Evolutionary conservation across 2,113 vertebrate genomes (phyloP), one percentile per base, ranked within the genome.

Genomic region (Perca flavescens): DNA sequence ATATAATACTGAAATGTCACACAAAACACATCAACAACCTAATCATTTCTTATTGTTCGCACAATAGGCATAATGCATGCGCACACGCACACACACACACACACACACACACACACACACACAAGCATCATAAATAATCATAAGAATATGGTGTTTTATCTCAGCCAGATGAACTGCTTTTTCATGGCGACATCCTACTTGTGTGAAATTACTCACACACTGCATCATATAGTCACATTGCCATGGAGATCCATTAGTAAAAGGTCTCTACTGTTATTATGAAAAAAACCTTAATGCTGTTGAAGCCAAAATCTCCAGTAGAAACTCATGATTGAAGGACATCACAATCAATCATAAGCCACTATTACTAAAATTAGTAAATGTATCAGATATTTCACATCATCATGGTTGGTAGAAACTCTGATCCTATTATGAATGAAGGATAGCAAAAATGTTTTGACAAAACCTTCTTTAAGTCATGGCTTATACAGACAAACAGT

Each of bases 61-160:
- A 56, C 6, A 68, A 79, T 67, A 14, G 76, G 49, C 28, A 72
- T 77, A 69, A 64, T 74, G 67, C 36, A 65, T 43, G 50, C 57
- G 15, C 56, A 50, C 4, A 8, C n/a, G 69, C 53, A 78, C 47
- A 63, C 13, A 19, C 11, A 58, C 46, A 61, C 61, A 67, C 52
- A 61, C 25, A 57, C 12, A 78, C 22, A 53, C 43, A n/a, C 53
- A 12, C 62, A 52, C 50, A 22, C 62, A 69, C 62, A 50, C 62
- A 56, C 17, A 77, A 17, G 56, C 53, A 78, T 67, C 47, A 74
- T 88, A 67, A 86, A 88, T 81, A 89, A 67, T 74, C 62, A 89
- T 82, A 66, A 80, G 49, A 88, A 74, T 74, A 77, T 84, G 77
- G 77, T 64, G 80, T 75, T 79, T 79, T 62, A 79, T 84, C 76